Percentiles rank a stretch among this genome's conserved stretches.
Evolutionary conservation across 2,888 invertebrate genomes (phyloP).

Genomic region (Ormyrus rosae): DNA sequence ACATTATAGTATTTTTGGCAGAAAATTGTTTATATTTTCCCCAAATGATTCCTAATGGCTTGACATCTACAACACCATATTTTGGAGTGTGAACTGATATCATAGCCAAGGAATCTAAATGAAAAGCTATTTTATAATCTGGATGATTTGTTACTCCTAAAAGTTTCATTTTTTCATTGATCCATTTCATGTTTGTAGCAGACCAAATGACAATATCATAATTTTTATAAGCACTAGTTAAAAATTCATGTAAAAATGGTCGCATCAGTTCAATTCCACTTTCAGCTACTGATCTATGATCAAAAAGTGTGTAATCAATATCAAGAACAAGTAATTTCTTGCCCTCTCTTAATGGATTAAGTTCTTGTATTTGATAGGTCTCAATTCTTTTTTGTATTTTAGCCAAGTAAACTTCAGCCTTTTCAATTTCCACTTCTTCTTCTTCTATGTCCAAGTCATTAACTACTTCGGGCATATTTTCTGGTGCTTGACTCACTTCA

Average conservation of each 20-base stretch:
- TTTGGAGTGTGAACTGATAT: conserved; percentile 94
- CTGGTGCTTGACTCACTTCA: conserved; percentile 87
- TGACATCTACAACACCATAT: conserved; percentile 94
- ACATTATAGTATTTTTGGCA: conserved; percentile 96
- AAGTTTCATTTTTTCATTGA: conserved; percentile 96
- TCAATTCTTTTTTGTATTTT: conserved; percentile 90
- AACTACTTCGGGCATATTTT: conserved; percentile 89
- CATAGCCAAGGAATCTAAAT: conserved; percentile 95
- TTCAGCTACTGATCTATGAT: conserved; percentile 95
- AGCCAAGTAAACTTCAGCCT: conserved; percentile 83
- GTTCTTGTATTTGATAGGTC: conserved; percentile 88
- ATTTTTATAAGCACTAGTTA: conserved; percentile 89
- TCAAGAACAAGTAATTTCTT: conserved; percentile 95
- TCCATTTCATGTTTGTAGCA: conserved; percentile 99
- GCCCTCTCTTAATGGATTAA: conserved; percentile 88
- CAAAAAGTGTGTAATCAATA: conserved; percentile 97
- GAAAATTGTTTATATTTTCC: conserved; percentile 94
- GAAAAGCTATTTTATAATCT: conserved; percentile 94
- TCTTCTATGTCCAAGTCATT: conserved; percentile 95
- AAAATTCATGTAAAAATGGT: conserved; percentile 95
- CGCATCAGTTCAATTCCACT: conserved; percentile 93
- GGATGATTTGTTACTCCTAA: conserved; percentile 90
- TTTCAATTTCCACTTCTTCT: conserved; percentile 85
- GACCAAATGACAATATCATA: conserved; percentile 99
- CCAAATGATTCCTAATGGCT: conserved; percentile 98